A percentile compares a stretch with the other conserved stretches of the same genome.
Conservation (phyloP, 2,113 vertebrate genomes). For the Ciconia stormi region DNA sequence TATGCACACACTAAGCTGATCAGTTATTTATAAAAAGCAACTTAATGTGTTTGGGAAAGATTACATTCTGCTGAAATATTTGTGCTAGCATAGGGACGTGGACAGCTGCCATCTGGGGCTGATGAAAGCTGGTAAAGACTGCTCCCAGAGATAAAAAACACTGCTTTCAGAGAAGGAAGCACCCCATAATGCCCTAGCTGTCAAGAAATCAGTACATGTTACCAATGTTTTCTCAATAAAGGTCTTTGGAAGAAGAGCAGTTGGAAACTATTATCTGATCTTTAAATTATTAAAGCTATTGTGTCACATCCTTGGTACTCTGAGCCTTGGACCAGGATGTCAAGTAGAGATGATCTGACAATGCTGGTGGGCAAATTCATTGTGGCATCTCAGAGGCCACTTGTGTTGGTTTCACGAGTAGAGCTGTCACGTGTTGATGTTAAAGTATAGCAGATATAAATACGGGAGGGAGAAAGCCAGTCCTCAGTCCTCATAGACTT, state of each 20-base stretch:
- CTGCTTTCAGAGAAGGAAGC: background rate
- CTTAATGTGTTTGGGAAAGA: conserved; percentile 43
- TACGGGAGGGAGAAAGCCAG: background rate
- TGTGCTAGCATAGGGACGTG: background rate
- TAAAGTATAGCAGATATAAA: background rate
- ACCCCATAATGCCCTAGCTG: background rate
- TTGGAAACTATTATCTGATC: background rate
- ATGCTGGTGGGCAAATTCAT: background rate
- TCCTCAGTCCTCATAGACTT: background rate
- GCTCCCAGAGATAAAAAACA: background rate
- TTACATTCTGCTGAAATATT: conserved; percentile 35
- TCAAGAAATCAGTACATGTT: background rate
- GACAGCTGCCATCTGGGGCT: background rate
- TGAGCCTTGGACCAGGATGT: background rate
- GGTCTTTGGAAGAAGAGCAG: background rate
- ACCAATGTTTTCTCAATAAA: background rate
- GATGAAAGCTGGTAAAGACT: background rate
- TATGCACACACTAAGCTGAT: background rate
- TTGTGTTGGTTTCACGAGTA: background rate
- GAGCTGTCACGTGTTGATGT: background rate
- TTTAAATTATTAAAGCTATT: background rate
- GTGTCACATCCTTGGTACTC: background rate
- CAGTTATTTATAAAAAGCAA: background rate
- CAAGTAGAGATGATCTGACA: background rate
- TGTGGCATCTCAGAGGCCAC: background rate